Evolutionary conservation across 37 sponge, comb jelly and placozoan species (phyloP), one percentile per base, ranked within the genome.

Genomic region (Aphrocallistes beatrix): DNA sequence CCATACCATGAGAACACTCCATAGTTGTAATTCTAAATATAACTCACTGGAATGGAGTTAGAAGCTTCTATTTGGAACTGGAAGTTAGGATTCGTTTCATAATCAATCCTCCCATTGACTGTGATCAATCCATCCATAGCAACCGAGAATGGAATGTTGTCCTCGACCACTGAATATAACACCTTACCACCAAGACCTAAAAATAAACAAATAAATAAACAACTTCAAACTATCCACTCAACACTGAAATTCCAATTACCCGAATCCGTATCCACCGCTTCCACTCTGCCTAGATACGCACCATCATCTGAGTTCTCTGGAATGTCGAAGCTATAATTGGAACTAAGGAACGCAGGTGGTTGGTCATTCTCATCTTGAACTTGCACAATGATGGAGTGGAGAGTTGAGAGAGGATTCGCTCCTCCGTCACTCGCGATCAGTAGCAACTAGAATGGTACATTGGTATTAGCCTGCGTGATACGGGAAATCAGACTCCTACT

Each of bases 131-230:
- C 75, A 30, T 60, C 75, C 75, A 13, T 60, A 60, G 75, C 8
- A 60, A 60, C 75, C 6, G 21, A 3, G 75, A 60, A 60, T 19
- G 75, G 75, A 60, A 60, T 60, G 75, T 60, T 60, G n/a, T 60
- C 21, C n/a, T 13, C 75, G n/a, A 60, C 34, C 21, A 60, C 10
- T 60, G 75, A 19, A 28, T 60, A 60, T 30, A 60, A 30, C 75
- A 60, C 75, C n/a, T 1, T 60, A 60, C 75, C 75, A 19, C 75
- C 75, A 32, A 13, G 21, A 60, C 75, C 75, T 60, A 60, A 3
- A 42, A n/a, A n/a, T n/a, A n/a, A n/a, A n/a, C n/a, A n/a, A n/a
- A n/a, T n/a, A n/a, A n/a, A n/a, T n/a, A n/a, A n/a, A n/a, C n/a
- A n/a, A n/a, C n/a, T n/a, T 47, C 49, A 17, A 17, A 47, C 17